Base-by-base conservation (phyloP, 2,797 vertebrate genomes). In the Mus minutoides region DNA sequence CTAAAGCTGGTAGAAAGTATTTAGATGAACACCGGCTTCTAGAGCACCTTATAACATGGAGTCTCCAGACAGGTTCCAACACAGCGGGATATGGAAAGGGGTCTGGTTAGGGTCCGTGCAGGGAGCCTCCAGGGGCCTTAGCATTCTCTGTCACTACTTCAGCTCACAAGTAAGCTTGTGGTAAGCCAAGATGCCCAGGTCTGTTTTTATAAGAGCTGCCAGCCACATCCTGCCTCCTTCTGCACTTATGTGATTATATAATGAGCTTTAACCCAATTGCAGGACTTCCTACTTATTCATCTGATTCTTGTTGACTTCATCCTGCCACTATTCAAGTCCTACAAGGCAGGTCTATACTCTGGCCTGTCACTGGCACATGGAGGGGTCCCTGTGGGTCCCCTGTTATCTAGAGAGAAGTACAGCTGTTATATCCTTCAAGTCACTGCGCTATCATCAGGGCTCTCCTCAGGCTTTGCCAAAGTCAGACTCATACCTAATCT, bases 101-200 rank as follows among this genome's bases (percentile, higher is more conserved):
- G n/a, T 79, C 64, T 71, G 29, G 14, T 22, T n/a, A 26, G 76
- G 83, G 14, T n/a, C n/a, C 56, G 6, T 40, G 37, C 37, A 40
- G 17, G 49, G 24, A 46, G 9, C 37, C 19, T n/a, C 37, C 46
- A 31, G 6, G 37, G 17, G 7, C 58, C 60, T 5, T 52, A 34
- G 71, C 52, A 56, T 71, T 75, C 56, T 54, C 80, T 90, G 90
- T 43, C 37, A 60, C 22, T 1, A 1, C 22, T 40, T 64, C 37
- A 75, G 82, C 58, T 87, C 67, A 43, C 40, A 78, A 88, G 31
- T 40, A 67, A 85, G 43, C 82, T 46, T 58, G 31, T 83, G 67
- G 76, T 87, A 21, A 78, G 60, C 88, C 82, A 49, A 43, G 84
- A 69, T 91, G 80, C 67, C 92, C 82, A 76, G 52, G n/a, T 90